phyloP scores from a whole-genome alignment of 2,797 vertebrate genomes.

The Chaetodon trifasciatus region DNA sequence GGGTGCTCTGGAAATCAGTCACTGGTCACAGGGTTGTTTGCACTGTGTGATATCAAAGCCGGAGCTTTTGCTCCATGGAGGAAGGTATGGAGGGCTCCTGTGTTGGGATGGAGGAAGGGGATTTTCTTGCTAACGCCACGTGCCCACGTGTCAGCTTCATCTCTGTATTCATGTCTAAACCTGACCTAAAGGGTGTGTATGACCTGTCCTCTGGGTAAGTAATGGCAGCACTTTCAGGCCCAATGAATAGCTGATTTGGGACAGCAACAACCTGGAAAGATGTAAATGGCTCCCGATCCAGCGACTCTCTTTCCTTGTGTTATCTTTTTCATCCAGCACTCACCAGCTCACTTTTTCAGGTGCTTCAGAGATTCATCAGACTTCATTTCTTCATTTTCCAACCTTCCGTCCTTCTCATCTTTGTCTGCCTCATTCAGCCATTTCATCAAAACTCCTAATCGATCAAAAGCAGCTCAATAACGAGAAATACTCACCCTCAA shows the following conservation, averaged over 20 bases:
- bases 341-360: background rate
- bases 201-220: no score
- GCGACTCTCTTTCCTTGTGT: background rate
- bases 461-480: background rate
- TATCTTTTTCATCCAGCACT: background rate
- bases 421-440: background rate
- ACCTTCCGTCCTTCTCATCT: background rate
- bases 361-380: background rate
- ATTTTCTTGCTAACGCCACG: slow-evolving; percentile 9
- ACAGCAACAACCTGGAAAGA: background rate
- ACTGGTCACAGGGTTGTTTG: no score
- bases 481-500: background rate
- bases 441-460: slow-evolving; percentile 7
- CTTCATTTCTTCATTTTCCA: background rate
- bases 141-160: no score
- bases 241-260: background rate
- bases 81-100: background rate
- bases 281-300: background rate
- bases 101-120: background rate
- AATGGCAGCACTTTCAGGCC: background rate
- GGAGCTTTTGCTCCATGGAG: background rate
- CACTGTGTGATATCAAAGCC: background rate
- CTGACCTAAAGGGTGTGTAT: no score
- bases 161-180: background rate
- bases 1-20: background rate